Percentiles rank a stretch among this genome's conserved stretches.
Evolutionary conservation across 2,888 invertebrate species (phyloP).

Genomic region (Griposia aprilina): DNA sequence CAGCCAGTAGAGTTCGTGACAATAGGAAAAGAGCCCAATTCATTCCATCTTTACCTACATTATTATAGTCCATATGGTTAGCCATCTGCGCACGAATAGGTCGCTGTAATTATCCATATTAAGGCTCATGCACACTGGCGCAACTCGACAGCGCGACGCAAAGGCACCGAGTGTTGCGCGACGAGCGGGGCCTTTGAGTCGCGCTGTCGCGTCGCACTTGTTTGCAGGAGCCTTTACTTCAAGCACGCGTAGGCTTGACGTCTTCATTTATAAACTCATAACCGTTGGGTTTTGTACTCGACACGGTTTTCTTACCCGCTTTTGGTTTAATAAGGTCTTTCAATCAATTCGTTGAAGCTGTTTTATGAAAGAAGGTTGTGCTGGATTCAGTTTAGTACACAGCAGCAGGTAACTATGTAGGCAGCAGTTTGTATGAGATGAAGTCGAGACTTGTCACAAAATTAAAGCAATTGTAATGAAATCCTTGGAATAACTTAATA

Average conservation of each 20-base stretch:
- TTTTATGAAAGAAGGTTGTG: background rate
- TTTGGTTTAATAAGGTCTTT: background rate
- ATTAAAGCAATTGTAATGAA: background rate
- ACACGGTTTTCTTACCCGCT: slow-evolving; percentile 52
- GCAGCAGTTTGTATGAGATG: background rate
- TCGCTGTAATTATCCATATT: slow-evolving; percentile 1
- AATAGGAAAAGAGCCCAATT: background rate
- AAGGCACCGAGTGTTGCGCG: too few relatives aligned
- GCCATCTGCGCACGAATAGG: background rate
- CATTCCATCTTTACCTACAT: background rate
- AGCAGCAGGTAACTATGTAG: background rate
- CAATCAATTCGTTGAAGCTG: background rate
- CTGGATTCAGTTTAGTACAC: background rate
- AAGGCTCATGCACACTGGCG: too few relatives aligned
- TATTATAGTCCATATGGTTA: background rate
- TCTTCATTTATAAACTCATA: slow-evolving; percentile 34
- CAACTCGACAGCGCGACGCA: too few relatives aligned
- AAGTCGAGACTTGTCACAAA: background rate
- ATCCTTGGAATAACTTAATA: background rate
- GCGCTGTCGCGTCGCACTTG: too few relatives aligned
- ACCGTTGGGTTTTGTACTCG: slow-evolving; percentile 22
- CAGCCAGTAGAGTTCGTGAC: background rate
- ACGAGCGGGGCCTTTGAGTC: too few relatives aligned
- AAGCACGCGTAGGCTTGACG: slow-evolving; percentile 48
- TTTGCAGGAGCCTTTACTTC: too few relatives aligned